Evolutionary conservation across 1,140 invertebrate genomes (phyloP), one percentile per base, ranked within the genome.

Genomic region (Drosophila cardini): DNA sequence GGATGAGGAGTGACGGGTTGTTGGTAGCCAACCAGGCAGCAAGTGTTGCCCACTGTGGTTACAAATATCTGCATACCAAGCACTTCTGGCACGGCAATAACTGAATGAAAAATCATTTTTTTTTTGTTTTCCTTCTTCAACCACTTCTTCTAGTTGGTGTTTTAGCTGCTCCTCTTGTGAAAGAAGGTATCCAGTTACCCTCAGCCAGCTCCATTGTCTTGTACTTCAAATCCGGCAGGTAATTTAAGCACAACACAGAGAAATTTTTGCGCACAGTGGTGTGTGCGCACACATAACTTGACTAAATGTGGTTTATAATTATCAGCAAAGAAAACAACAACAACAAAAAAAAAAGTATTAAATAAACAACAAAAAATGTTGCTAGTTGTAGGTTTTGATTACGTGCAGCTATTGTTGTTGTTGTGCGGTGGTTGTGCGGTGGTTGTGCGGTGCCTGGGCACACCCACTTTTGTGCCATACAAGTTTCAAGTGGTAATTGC

Each of bases 11-110:
- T 60, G 63, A 30, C 40, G 2, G 48, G 53, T 42, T 68, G 67
- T 40, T 46, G 73, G 70, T 78, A 81, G 81, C 75, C 81, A 85
- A 90, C 86, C 81, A 85, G 86, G 86, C 80, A 90, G 84, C 83
- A 86, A 86, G 83, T 86, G 72, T 86, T 86, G 83, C 76, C 82
- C 83, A 86, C 84, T 50, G 84, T 74, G 80, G 84, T 90, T 90
- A 84, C 85, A 81, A 85, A 78, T 90, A 85, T 90, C 85, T 90
- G 85, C 86, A 90, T 85, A 90, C 86, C 85, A 81, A 69, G 52
- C 46, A 63, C 43, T 46, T 70, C 52, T 70, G 58, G 46, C 65
- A 60, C 50, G 67, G 72, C 69, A 83, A 85, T 85, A 85, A 64
- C 85, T 89, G 84, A 89, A 89, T 89, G 84, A 89, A 89, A 72